phyloP scores from a whole-genome alignment of 2,888 invertebrate species.

The Serrognathus titanus region DNA sequence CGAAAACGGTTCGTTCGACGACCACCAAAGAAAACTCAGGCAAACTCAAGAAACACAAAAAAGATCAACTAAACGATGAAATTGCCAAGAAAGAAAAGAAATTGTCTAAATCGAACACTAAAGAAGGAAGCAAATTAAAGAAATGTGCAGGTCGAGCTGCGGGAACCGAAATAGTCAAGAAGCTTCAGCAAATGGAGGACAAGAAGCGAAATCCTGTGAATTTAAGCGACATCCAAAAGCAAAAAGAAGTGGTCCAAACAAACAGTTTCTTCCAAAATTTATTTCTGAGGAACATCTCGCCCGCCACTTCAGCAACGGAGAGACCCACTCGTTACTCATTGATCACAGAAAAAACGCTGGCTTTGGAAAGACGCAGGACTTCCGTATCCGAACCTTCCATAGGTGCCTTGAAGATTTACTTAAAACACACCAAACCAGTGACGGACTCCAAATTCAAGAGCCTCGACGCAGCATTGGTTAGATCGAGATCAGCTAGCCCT shows the following conservation, averaged over 20 bases:
- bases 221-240: conserved; percentile 54
- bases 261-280: conserved; percentile 71
- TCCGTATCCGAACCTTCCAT: conserved; percentile 49
- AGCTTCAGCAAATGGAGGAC: conserved; percentile 26
- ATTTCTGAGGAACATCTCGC: conserved; percentile 55
- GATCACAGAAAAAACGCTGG: conserved; percentile 66
- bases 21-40: conserved; percentile 22
- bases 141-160: conserved; percentile 37
- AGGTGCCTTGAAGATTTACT: conserved; percentile 59
- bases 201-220: conserved; percentile 15
- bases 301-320: conserved; percentile 22
- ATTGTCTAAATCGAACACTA: conserved; percentile 8
- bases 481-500: conserved; percentile 57
- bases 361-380: conserved; percentile 54
- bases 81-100: conserved; percentile 37
- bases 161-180: conserved; percentile 30
- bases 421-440: conserved; percentile 67
- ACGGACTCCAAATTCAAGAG: conserved; percentile 68
- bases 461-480: conserved; percentile 53
- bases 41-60: conserved; percentile 41
- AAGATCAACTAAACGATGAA: conserved; percentile 41
- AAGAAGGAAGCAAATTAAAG: not conserved
- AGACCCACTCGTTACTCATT: conserved; percentile 51
- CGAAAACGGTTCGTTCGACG: conserved; percentile 1
- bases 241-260: conserved; percentile 58